Base-by-base conservation (phyloP, 2,888 invertebrate genomes). In the Trissonchulus sp. region DNA sequence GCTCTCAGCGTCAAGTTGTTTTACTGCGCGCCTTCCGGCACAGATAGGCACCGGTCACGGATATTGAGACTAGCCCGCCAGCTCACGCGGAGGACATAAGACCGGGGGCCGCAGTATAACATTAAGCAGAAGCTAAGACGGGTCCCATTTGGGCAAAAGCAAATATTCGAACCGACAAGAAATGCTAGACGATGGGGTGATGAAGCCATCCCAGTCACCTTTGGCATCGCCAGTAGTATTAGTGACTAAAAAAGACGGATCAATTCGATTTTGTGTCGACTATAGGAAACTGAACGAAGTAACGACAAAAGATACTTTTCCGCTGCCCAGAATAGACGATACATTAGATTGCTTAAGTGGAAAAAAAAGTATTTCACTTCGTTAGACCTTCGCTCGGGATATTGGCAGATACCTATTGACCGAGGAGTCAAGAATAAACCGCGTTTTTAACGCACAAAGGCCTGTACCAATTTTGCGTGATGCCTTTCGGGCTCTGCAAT, bases 371-470 rank as follows among this genome's bases (percentile, higher is more conserved):
- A 30, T 15, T 71, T 71, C 28, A 65, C 77, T 1, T 75, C 73
- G 3, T 2, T 80, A 15, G 79, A 80, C 65, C n/a, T 74, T 0
- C 18, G 38, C 15, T 71, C n/a, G n/a, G n/a, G n/a, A n/a, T n/a
- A n/a, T n/a, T n/a, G n/a, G n/a, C n/a, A n/a, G n/a, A n/a, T n/a
- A 18, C 71, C 71, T 33, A 33, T 71, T 18, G 15, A 33, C 36
- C 34, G 28, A 23, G 8, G 15, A 34, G n/a, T 60, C 18, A 60
- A 60, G 18, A 18, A n/a, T 18, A 60, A n/a, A 60, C 60, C n/a
- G 60, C 60, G n/a, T 60, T 60, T 60, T 60, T 60, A 60, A 60
- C 60, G 18, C 60, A 60, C 60, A n/a, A 60, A n/a, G 60, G 60
- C n/a, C 60, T 60, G 60, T 60, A 18, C n/a, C 60, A 60, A n/a